phyloP scores from a whole-genome alignment of 2,888 invertebrate genomes.

The Hofmannophila pseudospretella region DNA sequence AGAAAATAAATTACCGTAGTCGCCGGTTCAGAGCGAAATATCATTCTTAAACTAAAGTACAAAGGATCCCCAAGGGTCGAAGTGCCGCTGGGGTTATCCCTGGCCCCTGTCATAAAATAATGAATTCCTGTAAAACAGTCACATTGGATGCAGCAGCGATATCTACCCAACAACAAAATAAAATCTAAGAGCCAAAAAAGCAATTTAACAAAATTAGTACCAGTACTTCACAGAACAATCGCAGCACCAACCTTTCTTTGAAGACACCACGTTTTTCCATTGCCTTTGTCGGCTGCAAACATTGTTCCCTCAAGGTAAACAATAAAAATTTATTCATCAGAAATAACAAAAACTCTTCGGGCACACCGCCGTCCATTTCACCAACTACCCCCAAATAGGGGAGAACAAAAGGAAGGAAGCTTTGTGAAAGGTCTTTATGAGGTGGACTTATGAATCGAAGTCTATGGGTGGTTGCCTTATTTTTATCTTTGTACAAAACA shows the following conservation, averaged over 20 bases:
- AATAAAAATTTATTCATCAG: conserved; percentile 55
- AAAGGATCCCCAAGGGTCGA: too few species aligned
- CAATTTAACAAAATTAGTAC: conserved; percentile 2
- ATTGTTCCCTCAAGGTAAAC: conserved; percentile 36
- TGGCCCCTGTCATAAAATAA: too few species aligned
- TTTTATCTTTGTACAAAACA: conserved; percentile 9
- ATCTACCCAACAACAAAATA: not conserved
- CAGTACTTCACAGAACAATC: conserved; percentile 22
- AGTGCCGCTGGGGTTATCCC: too few species aligned
- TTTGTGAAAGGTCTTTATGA: conserved; percentile 48
- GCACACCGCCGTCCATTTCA: conserved; percentile 44
- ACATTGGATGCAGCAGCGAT: not conserved
- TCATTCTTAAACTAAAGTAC: too few species aligned
- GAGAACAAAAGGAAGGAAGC: conserved; percentile 47
- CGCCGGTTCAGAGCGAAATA: too few species aligned
- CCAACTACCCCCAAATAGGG: conserved; percentile 35
- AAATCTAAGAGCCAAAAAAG: conserved; percentile 4
- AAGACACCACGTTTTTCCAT: conserved; percentile 13
- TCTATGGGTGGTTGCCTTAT: conserved; percentile 39
- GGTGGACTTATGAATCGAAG: conserved; percentile 23
- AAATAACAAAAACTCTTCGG: conserved; percentile 53
- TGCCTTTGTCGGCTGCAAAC: conserved; percentile 29
- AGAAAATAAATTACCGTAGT: too few species aligned
- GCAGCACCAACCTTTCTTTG: conserved; percentile 4
- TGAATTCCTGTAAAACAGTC: too few species aligned